Conservation (phyloP, 2,888 invertebrate genomes). For the Leptinotarsa haldemani region DNA sequence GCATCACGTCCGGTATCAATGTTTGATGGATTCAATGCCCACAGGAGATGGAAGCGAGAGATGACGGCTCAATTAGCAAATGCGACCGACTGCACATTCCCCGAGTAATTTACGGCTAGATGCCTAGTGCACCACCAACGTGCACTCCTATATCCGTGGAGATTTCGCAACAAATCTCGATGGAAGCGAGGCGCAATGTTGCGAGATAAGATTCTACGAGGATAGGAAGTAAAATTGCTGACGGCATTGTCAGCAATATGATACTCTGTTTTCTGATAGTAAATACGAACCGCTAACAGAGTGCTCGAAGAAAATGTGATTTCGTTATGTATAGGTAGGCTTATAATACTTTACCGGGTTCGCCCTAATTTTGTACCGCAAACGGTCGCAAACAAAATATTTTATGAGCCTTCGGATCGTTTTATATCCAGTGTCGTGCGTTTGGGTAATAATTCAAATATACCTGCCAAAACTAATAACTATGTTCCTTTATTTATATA, state of each 20-base stretch:
- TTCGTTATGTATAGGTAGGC: too few relatives aligned
- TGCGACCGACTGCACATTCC: conserved; percentile 6
- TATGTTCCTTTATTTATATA: too few relatives aligned
- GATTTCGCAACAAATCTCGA: neutral
- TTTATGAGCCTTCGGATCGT: too few relatives aligned
- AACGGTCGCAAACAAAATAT: too few relatives aligned
- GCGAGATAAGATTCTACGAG: neutral
- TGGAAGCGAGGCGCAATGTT: neutral
- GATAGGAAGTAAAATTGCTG: neutral
- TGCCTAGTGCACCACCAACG: neutral
- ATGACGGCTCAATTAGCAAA: conserved; percentile 14
- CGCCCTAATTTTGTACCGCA: too few relatives aligned
- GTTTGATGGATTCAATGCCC: neutral
- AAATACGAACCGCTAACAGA: neutral
- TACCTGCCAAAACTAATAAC: too few relatives aligned
- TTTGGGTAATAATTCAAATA: too few relatives aligned
- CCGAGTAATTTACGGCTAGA: conserved; percentile 2
- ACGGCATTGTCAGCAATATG: neutral
- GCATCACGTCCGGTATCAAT: neutral
- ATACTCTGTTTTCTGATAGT: too few relatives aligned
- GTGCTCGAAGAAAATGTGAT: too few relatives aligned
- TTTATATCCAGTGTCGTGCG: too few relatives aligned
- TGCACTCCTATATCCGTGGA: neutral
- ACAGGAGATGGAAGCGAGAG: neutral
- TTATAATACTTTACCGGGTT: too few relatives aligned